Conservation (phyloP, 2,797 vertebrate genomes). For the Pangasius larnaudii region DNA sequence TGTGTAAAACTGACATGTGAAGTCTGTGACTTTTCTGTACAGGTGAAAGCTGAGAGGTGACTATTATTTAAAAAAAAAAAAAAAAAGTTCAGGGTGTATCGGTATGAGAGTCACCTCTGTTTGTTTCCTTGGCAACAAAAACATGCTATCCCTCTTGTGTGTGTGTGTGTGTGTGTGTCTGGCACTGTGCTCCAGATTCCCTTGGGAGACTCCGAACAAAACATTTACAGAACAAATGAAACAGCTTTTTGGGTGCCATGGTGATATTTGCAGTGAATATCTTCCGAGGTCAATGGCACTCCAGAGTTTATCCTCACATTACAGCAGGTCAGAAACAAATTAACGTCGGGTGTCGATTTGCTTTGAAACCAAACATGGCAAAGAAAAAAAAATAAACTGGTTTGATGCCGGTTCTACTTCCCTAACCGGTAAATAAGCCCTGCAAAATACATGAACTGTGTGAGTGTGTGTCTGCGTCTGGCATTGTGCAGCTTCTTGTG, state of each 20-base stretch:
- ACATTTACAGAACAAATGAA: constrained; percentile 53
- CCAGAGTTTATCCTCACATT: constrained; percentile 26
- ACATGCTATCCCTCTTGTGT: constrained; percentile 48
- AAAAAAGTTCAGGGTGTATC: constrained; percentile 47
- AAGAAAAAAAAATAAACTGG: neutral
- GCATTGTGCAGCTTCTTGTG: constrained; percentile 54
- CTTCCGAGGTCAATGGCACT: constrained; percentile 21
- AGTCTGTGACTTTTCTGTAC: neutral
- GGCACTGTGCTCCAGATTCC: constrained; percentile 30
- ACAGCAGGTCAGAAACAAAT: constrained; percentile 19
- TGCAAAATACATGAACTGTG: constrained; percentile 52
- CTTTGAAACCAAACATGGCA: constrained; percentile 17
- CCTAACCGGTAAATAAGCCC: constrained; percentile 49
- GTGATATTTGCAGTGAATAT: constrained; percentile 42
- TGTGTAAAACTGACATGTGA: neutral
- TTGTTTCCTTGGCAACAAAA: constrained; percentile 66
- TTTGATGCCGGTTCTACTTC: constrained; percentile 6
- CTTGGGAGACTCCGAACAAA: constrained; percentile 47
- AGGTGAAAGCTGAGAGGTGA: neutral
- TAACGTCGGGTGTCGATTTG: constrained; percentile 32
- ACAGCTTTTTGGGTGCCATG: constrained; percentile 47
- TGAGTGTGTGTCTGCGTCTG: constrained; percentile 43
- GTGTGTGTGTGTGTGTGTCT: constrained; percentile 35
- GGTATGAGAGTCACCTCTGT: constrained; percentile 56
- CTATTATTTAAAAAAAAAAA: neutral